phyloP scores from a whole-genome alignment of 2,888 invertebrate species.

The Eutolmus rufibarbis region DNA sequence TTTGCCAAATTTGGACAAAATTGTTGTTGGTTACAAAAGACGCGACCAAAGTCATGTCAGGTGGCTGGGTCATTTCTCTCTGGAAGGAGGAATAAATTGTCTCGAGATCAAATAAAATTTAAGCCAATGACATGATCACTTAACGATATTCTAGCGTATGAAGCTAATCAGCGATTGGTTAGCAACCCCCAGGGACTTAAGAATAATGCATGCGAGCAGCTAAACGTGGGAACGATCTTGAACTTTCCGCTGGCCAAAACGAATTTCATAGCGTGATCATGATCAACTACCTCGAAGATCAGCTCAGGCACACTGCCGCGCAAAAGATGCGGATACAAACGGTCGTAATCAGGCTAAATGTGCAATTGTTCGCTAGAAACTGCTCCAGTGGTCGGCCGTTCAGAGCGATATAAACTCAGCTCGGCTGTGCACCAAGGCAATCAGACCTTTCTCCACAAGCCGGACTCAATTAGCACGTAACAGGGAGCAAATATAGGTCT shows the following conservation, averaged over 20 bases:
- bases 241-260: not conserved
- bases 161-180: not conserved
- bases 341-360: not conserved
- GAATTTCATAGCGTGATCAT: not conserved
- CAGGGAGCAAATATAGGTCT: not conserved
- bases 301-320: not conserved
- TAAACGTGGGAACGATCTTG: not conserved
- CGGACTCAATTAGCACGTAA: not conserved
- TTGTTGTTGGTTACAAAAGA: not conserved
- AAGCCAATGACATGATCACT: not conserved
- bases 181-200: not conserved
- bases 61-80: not conserved
- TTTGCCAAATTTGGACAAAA: not conserved
- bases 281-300: not conserved
- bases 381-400: not conserved
- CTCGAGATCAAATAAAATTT: not conserved
- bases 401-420: not conserved
- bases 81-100: not conserved
- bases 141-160: not conserved
- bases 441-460: not conserved
- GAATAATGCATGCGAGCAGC: not conserved
- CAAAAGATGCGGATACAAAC: not conserved
- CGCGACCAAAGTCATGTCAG: not conserved
- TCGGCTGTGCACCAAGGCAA: not conserved
- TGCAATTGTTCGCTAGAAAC: not conserved